Evolutionary conservation across 2,888 invertebrate species (phyloP), one percentile per base, ranked within the genome.

Genomic region (Nephrocerus scutellatus): DNA sequence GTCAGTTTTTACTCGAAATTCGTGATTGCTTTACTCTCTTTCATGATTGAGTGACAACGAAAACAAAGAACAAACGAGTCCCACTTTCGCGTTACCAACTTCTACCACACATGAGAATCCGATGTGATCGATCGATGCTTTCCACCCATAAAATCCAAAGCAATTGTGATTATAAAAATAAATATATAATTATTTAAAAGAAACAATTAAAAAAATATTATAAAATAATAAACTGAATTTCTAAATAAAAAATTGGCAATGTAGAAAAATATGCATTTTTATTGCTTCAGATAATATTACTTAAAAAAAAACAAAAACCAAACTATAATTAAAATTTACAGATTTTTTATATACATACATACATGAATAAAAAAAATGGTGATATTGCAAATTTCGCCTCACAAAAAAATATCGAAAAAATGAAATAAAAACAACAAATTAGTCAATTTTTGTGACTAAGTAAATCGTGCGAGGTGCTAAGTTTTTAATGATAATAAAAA

Each of bases 111-210:
- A n/a, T n/a, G 22, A 30, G 23, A 39, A 44, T 13, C 30, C 38
- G 46, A 41, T 46, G 46, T 46, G 43, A 41, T 46, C 44, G 44
- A 46, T n/a, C n/a, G n/a, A n/a, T n/a, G n/a, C n/a, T n/a, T n/a
- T n/a, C n/a, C n/a, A n/a, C n/a, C n/a, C 46, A 43, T 46, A 44
- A 46, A 46, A 46, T 43, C 46, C 46, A 46, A 46, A 46, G 46
- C 46, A 46, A 46, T 36, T 46, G 46, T 46, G 46, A 46, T 46
- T 46, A 44, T 39, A 25, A 24, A 38, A 25, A 28, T 29, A 30
- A 26, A 39, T 14, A 29, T 25, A 39, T 10, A 30, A 9, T 10
- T 24, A 13, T 13, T 16, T 28, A 13, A 33, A 34, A 24, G 36
- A 34, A 28, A 19, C 10, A 41, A 19, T 33, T 22, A 22, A 31